Evolutionary conservation across 2,797 vertebrate species (phyloP), one percentile per base, ranked within the genome.

Genomic region (Cynodonichthys magdalenae): DNA sequence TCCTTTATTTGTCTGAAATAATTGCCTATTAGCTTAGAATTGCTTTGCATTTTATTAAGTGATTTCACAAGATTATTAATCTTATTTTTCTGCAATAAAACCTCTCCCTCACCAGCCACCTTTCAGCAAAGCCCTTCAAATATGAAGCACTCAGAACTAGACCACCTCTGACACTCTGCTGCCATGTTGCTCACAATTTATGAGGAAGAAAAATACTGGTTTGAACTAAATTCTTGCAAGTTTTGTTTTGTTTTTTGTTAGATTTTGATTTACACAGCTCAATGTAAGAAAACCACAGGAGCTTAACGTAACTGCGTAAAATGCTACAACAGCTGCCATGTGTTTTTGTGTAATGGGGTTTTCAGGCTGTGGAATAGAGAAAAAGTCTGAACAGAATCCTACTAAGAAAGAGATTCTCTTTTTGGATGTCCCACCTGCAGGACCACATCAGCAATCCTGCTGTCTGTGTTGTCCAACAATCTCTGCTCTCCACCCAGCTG

Each of bases 271-370:
- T 52, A 27, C 63, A 68, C 77, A 75, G 75, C 84, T 59, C 56
- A 14, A 74, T 84, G 80, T 89, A 86, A 89, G 87, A 90, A 90
- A 88, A 71, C 72, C 64, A 15, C 71, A 63, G 60, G 69, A 71
- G 80, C 81, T 54, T 78, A 90, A 89, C 88, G 75, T 57, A n/a
- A n/a, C n/a, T 53, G 75, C 83, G 46, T 70, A 79, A 85, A 85
- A 82, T 74, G 76, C 78, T 65, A 71, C 78, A 61, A 64, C 64
- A 59, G 74, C 66, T 18, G 63, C 73, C 72, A 46, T 68, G 63
- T 59, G 75, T 63, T 83, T 39, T 83, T 71, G 61, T 82, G 56
- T 77, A 61, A 69, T 73, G 69, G 71, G 52, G 62, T 76, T 66
- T 54, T 27, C 65, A 59, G 4, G 8, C 66, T 15, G 31, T 39